These are phyloP conservation scores for Megaceryle maxima DNA, from an alignment of 2,113 vertebrate genomes.

Conservation along the genomic window DNA sequence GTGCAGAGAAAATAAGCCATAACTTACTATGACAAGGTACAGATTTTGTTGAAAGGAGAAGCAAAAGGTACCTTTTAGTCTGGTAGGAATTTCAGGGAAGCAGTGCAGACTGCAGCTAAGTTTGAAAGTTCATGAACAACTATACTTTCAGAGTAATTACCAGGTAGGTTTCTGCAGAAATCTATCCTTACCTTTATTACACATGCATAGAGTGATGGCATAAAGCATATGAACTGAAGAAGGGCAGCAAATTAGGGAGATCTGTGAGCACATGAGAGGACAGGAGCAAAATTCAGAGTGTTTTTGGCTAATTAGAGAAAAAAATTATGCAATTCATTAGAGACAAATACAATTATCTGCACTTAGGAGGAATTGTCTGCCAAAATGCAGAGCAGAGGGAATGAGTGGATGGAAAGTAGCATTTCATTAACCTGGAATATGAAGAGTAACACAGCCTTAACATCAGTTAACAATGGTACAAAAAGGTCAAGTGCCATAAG, in stretches of 20 bases:
- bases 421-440: not conserved
- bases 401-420: not conserved
- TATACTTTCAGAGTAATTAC: not conserved
- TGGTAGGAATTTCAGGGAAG: not conserved
- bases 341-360: not conserved
- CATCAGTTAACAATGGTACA: not conserved
- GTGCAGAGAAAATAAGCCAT: not conserved
- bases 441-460: not conserved
- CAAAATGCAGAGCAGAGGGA: not conserved
- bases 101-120: not conserved
- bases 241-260: not conserved
- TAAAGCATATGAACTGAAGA: not conserved
- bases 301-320: not conserved
- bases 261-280: not conserved
- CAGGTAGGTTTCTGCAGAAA: not conserved
- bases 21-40: not conserved
- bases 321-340: not conserved
- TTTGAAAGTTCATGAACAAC: not conserved
- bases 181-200: not conserved
- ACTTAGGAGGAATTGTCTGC: not conserved
- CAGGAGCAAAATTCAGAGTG: not conserved
- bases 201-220: not conserved
- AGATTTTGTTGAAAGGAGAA: not conserved
- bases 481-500: not conserved
- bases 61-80: not conserved